Base-by-base conservation (phyloP, 2,797 vertebrate species). In the Ctenopoma multispine region DNA sequence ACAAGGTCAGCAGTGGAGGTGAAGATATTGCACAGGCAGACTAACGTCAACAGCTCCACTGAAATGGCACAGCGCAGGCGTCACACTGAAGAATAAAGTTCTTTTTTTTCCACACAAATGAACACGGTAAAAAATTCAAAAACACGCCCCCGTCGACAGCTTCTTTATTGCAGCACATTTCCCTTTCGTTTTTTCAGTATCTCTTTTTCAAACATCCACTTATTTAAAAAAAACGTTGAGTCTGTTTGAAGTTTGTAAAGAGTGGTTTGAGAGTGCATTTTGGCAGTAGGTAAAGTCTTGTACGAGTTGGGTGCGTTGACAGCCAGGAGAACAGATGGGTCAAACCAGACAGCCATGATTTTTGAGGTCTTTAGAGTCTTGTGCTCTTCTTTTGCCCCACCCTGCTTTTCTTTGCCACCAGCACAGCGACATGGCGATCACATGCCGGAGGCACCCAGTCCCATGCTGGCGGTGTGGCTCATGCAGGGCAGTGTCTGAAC, bases 401-500 rank as follows among this genome's bases (percentile, higher is more conserved):
- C 90, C 92, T 83, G 85, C 82, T 75, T 60, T 53, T 70, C 77
- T 76, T 79, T 61, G 51, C 77, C 64, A 18, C 85, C 84, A 79
- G 82, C 83, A 78, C 84, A 79, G 82, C 83, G 69, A 70, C 21
- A 48, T 81, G 82, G 65, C 20, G 86, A 84, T 97, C 97, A 99
- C 94, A 99, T 97, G 94, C 98, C 97, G 0, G 97, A 99, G 82
- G 98, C 96, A 83, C 97, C 97, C 92, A 99, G 95, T 92, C 97
- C 96, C 95, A 99, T 96, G 93, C 96, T 97, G 71, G 97, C 96
- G 81, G 96, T 95, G 95, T 99, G 97, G 93, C 97, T 97, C 97
- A 99, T 98, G 93, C 98, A 99, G 72, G 98, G 97, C 87, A 99
- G 96, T 1, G 97, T 97, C 92, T 99, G 98, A 94, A 99, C 96